phyloP scores from a whole-genome alignment of 2,888 invertebrate genomes.

The Heliconius cydno region DNA sequence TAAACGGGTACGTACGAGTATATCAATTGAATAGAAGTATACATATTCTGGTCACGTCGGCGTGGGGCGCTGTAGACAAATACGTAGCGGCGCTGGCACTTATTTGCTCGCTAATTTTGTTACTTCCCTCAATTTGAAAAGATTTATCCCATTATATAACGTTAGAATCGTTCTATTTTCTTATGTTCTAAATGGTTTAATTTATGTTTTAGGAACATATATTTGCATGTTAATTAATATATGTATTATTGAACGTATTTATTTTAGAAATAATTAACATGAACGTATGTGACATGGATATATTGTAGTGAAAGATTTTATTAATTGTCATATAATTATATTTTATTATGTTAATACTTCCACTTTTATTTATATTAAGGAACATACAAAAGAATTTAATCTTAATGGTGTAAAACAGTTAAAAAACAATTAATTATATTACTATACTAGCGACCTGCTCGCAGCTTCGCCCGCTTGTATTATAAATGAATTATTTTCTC shows the following conservation, averaged over 20 bases:
- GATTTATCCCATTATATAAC: conserved; percentile 28
- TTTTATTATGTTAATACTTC: background rate
- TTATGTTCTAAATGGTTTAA: background rate
- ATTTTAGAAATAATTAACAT: background rate
- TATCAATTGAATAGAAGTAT: conserved; percentile 39
- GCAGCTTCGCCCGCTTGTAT: no score
- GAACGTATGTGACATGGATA: background rate
- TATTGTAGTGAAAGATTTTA: background rate
- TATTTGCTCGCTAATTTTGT: conserved; percentile 41
- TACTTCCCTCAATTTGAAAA: conserved; percentile 28
- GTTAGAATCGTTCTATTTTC: conserved; percentile 5
- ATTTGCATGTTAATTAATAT: no score
- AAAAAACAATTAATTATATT: no score
- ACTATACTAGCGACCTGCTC: no score
- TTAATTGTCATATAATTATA: background rate
- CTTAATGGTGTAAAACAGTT: no score
- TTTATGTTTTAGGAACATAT: background rate
- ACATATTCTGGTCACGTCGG: conserved; percentile 39
- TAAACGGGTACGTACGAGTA: conserved; percentile 35
- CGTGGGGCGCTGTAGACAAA: conserved; percentile 40
- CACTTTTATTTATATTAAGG: no score
- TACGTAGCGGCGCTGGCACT: conserved; percentile 37
- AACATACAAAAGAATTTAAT: no score
- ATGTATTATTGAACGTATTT: background rate
- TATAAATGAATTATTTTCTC: no score